These are phyloP conservation scores for Corydoras maculifer DNA, from an alignment of 2,113 vertebrate species.

Conservation along the genomic window DNA sequence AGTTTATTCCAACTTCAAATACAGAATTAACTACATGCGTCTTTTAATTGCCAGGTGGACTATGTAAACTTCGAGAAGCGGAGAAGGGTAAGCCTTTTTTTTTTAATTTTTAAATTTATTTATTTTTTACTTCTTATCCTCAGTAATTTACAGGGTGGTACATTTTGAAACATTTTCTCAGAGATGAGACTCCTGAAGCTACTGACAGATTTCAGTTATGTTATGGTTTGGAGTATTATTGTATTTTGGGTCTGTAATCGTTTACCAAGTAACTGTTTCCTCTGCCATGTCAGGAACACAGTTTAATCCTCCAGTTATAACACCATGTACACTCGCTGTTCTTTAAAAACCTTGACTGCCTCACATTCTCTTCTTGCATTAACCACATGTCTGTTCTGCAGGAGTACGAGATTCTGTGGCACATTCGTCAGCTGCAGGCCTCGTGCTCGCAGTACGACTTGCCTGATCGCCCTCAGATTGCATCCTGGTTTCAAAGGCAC, in stretches of 20 bases:
- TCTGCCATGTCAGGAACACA: no score
- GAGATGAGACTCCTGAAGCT: no score
- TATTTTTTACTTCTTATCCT: neutral
- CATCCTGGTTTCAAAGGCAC: slow-evolving; percentile 62
- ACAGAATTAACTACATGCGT: neutral
- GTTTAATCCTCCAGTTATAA: no score
- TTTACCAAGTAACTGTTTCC: no score
- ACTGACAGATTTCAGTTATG: no score
- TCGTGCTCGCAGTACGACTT: slow-evolving; percentile 69
- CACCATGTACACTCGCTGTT: neutral
- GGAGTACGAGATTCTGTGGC: slow-evolving; percentile 80
- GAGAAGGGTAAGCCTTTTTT: slow-evolving; percentile 68
- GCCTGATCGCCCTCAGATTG: slow-evolving; percentile 48
- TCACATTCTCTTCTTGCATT: neutral
- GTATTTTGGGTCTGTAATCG: no score
- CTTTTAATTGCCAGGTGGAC: slow-evolving; percentile 58
- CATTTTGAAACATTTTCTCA: no score
- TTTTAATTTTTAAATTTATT: no score
- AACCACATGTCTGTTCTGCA: slow-evolving; percentile 35
- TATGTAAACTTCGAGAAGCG: slow-evolving; percentile 88
- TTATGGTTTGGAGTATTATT: no score
- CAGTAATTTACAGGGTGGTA: no score
- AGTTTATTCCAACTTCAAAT: no score
- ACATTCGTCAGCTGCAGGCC: slow-evolving; percentile 75
- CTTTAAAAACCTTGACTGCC: neutral